phyloP scores from a whole-genome alignment of 1,140 invertebrate species.

The Heliconius congener region DNA sequence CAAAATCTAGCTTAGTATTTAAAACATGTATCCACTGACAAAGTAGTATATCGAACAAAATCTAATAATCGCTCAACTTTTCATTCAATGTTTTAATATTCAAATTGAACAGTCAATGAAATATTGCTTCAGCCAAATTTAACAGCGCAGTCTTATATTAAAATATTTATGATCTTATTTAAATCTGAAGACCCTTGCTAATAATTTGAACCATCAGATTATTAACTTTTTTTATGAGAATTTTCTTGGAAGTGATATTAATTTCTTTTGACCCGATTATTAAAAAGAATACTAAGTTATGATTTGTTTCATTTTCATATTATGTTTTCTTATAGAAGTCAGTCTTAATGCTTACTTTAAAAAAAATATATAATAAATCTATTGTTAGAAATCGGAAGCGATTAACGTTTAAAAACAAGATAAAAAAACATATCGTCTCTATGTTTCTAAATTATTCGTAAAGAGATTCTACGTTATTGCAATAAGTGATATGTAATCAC shows the following conservation, averaged over 20 bases:
- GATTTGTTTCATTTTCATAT: background rate
- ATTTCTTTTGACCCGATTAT: background rate
- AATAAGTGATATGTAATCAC: too few species aligned
- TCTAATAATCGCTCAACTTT: background rate
- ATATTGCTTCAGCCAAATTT: conserved; percentile 13
- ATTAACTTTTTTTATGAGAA: conserved; percentile 9
- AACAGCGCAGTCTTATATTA: background rate
- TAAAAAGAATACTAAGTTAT: background rate
- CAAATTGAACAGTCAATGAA: conserved; percentile 15
- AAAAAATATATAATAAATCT: too few species aligned
- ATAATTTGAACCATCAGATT: background rate
- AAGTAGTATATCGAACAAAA: background rate
- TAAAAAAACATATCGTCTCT: too few species aligned
- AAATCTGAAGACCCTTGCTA: conserved; percentile 17
- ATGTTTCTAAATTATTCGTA: too few species aligned
- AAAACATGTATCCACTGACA: background rate
- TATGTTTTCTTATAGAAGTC: too few species aligned
- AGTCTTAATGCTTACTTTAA: too few species aligned
- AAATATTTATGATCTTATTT: conserved; percentile 22
- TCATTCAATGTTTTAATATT: conserved; percentile 18
- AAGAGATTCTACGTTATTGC: too few species aligned
- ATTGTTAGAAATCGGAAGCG: too few species aligned
- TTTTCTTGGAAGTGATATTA: background rate
- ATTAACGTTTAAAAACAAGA: too few species aligned
- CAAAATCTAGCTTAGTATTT: background rate